Evolutionary conservation across 1,140 invertebrate species (phyloP).

Genomic region (Leptestheria dahalacensis): DNA sequence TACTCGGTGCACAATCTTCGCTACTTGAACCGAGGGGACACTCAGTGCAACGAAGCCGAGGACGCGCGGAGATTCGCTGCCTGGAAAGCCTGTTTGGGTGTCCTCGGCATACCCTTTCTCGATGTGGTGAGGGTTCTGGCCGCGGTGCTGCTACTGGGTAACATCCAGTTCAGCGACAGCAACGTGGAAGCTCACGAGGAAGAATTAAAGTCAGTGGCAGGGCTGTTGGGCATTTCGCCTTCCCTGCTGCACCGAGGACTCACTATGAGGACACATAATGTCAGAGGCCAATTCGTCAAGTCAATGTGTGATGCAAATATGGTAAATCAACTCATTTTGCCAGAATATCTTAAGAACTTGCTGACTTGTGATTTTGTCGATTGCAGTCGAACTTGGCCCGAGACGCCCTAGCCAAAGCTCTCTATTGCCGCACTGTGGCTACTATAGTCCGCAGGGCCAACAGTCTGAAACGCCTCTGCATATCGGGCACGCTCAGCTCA

Average conservation of each 20-base stretch:
- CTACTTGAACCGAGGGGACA: slow-evolving; percentile 60
- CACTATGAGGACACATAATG: slow-evolving; percentile 66
- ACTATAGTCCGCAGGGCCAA: slow-evolving; percentile 84
- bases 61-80: slow-evolving; percentile 61
- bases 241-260: slow-evolving; percentile 61
- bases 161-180: slow-evolving; percentile 53
- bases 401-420: slow-evolving; percentile 76
- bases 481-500: slow-evolving; percentile 62
- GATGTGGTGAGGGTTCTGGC: slow-evolving; percentile 83
- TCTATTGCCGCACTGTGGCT: slow-evolving; percentile 87
- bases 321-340: slow-evolving; percentile 28
- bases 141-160: slow-evolving; percentile 76
- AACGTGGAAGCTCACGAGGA: slow-evolving; percentile 33
- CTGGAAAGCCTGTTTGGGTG: slow-evolving; percentile 74
- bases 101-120: slow-evolving; percentile 81
- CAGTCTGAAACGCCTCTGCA: slow-evolving; percentile 58
- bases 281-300: slow-evolving; percentile 64
- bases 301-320: slow-evolving; percentile 67
- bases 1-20: slow-evolving; percentile 61
- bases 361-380: background rate
- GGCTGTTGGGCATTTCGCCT: slow-evolving; percentile 60
- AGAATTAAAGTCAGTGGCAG: slow-evolving; percentile 68
- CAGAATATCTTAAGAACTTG: background rate
- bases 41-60: slow-evolving; percentile 52
- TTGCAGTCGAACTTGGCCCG: slow-evolving; percentile 60